Base-by-base conservation (phyloP, 2,888 invertebrate genomes). In the Andrena camellia region DNA sequence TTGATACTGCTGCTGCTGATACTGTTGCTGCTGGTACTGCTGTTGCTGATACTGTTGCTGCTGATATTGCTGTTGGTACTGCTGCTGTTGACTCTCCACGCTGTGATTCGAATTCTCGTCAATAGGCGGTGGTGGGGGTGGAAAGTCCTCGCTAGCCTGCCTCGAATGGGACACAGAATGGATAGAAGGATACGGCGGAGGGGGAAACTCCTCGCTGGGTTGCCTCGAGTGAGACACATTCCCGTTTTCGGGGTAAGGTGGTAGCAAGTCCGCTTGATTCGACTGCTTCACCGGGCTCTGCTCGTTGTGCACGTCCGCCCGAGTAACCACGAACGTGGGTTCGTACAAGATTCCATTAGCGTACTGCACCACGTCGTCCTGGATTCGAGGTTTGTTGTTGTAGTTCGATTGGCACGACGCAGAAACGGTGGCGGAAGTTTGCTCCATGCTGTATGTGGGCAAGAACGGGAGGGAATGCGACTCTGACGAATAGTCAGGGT, bases 61-160 rank as follows among this genome's bases (percentile, higher is more conserved):
- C 35, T 93, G 93, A n/a, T 89, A n/a, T 50, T 89, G 48, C 20
- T 91, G 90, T 23, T 91, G 90, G 17, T 90, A 87, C 0, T 81
- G 63, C 63, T 78, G 75, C 17, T 76, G 78, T 3, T 82, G 82
- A 35, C 7, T 67, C 0, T 89, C 86, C 20, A 78, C 84, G 67
- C 60, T 8, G 4, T 83, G 80, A 66, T 20, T 78, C 4, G 81
- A 8, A 6, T 31, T 96, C 83, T 97, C 94, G 85, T 97, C 97
- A 64, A 97, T 95, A 0, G 97, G 97, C 0, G 97, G 97, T 0
- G 98, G 98, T n/a, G 97, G 97, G 5, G 98, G 98, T 66, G 98
- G 98, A 90, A 98, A 98, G 90, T 98, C 98, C 94, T 98, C 98
- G 93, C 98, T 98, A 0, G 97, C 96, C 93, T 98, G 98, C 66